Conservation (phyloP, 2,888 invertebrate genomes). For the Parochlus steinenii region DNA sequence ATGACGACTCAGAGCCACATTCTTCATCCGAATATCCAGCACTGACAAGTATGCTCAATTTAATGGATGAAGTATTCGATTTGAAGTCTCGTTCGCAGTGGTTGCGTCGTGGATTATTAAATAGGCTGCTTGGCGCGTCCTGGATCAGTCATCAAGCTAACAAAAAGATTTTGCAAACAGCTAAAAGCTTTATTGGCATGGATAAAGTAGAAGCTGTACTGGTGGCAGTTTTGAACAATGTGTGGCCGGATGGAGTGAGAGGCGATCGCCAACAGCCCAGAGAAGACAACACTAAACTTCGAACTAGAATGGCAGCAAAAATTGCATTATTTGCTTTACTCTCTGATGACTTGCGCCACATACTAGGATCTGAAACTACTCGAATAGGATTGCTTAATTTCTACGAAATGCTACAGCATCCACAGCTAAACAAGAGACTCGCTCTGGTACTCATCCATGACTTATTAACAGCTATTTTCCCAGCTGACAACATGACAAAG, state of each 20-base stretch:
- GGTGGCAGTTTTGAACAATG: slow-evolving; percentile 27
- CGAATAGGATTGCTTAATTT: slow-evolving; percentile 37
- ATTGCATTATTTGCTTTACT: slow-evolving; percentile 48
- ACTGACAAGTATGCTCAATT: slow-evolving; percentile 54
- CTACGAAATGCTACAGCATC: slow-evolving; percentile 42
- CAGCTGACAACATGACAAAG: slow-evolving; percentile 19
- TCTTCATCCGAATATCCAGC: slow-evolving; percentile 50
- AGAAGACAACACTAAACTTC: slow-evolving; percentile 30
- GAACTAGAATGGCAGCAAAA: slow-evolving; percentile 60
- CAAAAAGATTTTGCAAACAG: slow-evolving; percentile 61
- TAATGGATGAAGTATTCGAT: slow-evolving; percentile 78
- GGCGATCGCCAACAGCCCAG: slow-evolving; percentile 13
- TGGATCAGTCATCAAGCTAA: slow-evolving; percentile 65
- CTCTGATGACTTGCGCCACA: slow-evolving; percentile 38
- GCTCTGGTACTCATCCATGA: slow-evolving; percentile 41
- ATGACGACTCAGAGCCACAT: slow-evolving; percentile 1
- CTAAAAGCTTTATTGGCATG: slow-evolving; percentile 58
- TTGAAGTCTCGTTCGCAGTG: slow-evolving; percentile 65
- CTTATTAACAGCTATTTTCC: slow-evolving; percentile 35
- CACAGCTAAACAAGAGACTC: slow-evolving; percentile 37
- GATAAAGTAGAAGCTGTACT: slow-evolving; percentile 46
- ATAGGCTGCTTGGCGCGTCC: slow-evolving; percentile 33
- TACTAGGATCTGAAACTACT: slow-evolving; percentile 41
- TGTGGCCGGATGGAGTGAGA: slow-evolving; percentile 39
- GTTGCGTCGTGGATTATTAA: slow-evolving; percentile 59